These are phyloP conservation scores for Hemibagrus wyckioides DNA, from an alignment of 2,113 vertebrate species.

Conservation along the genomic window DNA sequence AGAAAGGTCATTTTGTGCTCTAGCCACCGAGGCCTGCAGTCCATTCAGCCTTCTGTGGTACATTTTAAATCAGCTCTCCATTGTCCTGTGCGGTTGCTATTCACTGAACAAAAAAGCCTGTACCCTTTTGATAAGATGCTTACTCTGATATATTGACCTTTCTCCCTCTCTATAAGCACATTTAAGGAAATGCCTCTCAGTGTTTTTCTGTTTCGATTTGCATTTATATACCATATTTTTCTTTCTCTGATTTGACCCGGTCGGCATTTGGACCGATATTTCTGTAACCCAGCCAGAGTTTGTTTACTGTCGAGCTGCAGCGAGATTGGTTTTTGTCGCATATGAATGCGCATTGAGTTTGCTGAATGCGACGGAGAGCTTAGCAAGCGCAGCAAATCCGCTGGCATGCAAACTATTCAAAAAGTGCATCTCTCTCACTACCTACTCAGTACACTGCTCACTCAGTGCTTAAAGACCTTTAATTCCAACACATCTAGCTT, in stretches of 20 bases:
- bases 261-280: not conserved
- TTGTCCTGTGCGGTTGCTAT: constrained; percentile 48
- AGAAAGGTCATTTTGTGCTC: constrained; percentile 11
- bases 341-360: not conserved
- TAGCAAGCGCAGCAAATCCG: constrained; percentile 68
- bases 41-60: not conserved
- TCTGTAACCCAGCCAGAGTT: not conserved
- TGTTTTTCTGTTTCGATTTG: not conserved
- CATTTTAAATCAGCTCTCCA: not conserved
- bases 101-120: constrained; percentile 25
- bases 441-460: constrained; percentile 43
- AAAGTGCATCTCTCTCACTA: constrained; percentile 31
- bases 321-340: not conserved
- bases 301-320: not conserved
- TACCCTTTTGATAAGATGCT: constrained; percentile 54
- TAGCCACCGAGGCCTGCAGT: not conserved
- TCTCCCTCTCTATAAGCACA: not conserved
- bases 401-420: constrained; percentile 53
- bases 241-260: not conserved
- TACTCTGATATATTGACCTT: not conserved
- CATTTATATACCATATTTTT: not conserved
- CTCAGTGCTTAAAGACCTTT: constrained; percentile 14
- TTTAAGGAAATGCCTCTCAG: not conserved
- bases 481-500: constrained; percentile 15
- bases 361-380: constrained; percentile 42